These are phyloP conservation scores for Liposcelis brunnea DNA, from an alignment of 2,888 invertebrate genomes.

Conservation along the genomic window DNA sequence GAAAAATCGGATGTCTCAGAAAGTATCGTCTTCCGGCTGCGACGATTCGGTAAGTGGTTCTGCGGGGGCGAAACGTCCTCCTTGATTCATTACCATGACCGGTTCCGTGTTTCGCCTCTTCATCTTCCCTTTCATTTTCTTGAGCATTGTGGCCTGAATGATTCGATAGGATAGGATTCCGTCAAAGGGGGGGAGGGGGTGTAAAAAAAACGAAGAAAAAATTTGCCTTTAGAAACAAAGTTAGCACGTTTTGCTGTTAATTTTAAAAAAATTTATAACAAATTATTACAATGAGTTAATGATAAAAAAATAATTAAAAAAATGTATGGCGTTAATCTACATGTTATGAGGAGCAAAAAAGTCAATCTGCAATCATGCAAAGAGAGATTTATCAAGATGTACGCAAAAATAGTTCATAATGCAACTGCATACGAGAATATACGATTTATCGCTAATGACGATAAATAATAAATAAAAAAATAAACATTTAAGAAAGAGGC, in stretches of 20 bases:
- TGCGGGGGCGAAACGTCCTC: conserved; percentile 24
- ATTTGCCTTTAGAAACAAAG: no score
- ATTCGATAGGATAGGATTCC: conserved; percentile 19
- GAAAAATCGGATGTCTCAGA: conserved; percentile 22
- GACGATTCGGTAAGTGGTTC: conserved; percentile 29
- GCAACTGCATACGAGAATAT: conserved; percentile 10
- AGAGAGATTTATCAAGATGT: conserved; percentile 9
- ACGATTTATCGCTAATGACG: conserved; percentile 6
- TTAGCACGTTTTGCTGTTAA: no score
- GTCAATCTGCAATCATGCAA: conserved; percentile 15
- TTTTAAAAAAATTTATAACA: neutral
- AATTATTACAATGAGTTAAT: conserved; percentile 5
- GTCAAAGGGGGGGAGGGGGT: conserved; percentile 7
- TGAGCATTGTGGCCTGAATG: conserved; percentile 96
- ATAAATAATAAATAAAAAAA: conserved; percentile 13
- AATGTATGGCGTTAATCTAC: conserved; percentile 11
- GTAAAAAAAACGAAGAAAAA: conserved; percentile 7
- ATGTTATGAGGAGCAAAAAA: conserved; percentile 16
- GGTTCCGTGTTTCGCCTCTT: conserved; percentile 89
- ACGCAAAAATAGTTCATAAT: conserved; percentile 4
- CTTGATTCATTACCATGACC: conserved; percentile 40
- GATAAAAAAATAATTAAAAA: conserved; percentile 7
- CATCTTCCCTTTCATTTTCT: conserved; percentile 94
- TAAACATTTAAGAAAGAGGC: conserved; percentile 17
- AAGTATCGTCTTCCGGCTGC: conserved; percentile 28